Evolutionary conservation across 2,113 vertebrate species (phyloP).

Genomic region (Centropus unirufus): DNA sequence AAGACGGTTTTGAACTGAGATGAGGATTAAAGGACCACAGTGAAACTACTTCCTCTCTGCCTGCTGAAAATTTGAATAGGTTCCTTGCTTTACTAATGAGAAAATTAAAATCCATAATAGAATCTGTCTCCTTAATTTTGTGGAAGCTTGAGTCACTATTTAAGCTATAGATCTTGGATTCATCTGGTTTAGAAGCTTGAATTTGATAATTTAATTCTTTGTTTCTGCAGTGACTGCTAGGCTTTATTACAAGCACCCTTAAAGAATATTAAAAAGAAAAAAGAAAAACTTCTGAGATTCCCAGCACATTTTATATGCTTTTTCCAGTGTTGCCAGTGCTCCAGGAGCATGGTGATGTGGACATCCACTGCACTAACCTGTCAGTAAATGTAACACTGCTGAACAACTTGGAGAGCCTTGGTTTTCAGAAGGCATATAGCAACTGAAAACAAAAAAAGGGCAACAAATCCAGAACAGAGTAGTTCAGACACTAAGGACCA

Average conservation of each 20-base stretch:
- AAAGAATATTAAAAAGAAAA: neutral
- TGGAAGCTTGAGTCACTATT: neutral
- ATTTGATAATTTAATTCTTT: neutral
- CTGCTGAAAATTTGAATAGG: neutral
- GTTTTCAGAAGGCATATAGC: conserved; percentile 3
- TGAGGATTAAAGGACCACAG: neutral
- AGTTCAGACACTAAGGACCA: neutral
- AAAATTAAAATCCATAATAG: neutral
- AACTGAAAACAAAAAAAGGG: neutral
- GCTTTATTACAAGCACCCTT: neutral
- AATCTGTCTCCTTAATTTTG: neutral
- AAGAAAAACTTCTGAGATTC: neutral
- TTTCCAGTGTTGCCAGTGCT: neutral
- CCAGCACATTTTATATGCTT: neutral
- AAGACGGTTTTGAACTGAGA: neutral
- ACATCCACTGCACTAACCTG: neutral
- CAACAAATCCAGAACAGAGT: conserved; percentile 8
- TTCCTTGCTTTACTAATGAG: neutral
- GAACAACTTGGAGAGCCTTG: neutral
- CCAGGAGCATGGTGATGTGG: neutral
- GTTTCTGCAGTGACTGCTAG: neutral
- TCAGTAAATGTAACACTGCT: neutral
- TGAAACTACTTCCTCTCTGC: neutral
- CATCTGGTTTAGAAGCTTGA: neutral
- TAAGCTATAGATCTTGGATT: neutral